Evolutionary conservation across 2,888 invertebrate genomes (phyloP).

Genomic region (Oscheius sp.): DNA sequence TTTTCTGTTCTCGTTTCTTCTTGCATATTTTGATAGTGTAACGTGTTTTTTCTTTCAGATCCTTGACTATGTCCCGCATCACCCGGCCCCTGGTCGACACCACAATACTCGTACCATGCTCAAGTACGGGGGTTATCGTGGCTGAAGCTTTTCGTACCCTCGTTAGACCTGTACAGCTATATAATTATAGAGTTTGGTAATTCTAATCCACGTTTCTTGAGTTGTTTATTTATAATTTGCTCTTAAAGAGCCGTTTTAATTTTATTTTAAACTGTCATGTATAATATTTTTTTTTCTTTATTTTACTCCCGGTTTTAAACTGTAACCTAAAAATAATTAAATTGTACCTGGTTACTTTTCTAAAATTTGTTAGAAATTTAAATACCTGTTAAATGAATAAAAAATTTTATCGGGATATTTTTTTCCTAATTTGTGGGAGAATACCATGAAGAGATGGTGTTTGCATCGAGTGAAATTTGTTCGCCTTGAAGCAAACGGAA

Average conservation of each 20-base stretch:
- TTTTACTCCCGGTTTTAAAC: slow-evolving; percentile 18
- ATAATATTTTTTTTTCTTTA: background rate
- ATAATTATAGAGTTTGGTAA: background rate
- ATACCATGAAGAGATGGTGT: too few species aligned
- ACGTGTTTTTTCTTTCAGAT: background rate
- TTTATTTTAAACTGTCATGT: slow-evolving; percentile 3
- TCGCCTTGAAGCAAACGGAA: too few species aligned
- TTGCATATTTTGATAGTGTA: background rate
- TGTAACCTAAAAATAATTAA: too few species aligned
- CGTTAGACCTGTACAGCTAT: background rate
- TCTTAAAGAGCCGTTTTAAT: background rate
- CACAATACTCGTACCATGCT: background rate
- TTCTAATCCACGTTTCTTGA: slow-evolving; percentile 11
- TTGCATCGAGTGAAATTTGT: too few species aligned
- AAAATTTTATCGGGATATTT: too few species aligned
- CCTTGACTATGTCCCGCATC: slow-evolving; percentile 8
- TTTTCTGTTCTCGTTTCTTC: background rate
- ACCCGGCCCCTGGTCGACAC: background rate
- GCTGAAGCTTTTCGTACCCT: background rate
- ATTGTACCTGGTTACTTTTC: too few species aligned
- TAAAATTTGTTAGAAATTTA: too few species aligned
- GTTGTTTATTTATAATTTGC: slow-evolving; percentile 10
- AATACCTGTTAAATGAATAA: too few species aligned
- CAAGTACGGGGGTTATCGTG: slow-evolving; percentile 14
- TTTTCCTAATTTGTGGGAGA: too few species aligned